Percentiles rank a stretch among this genome's conserved stretches.
These are phyloP conservation scores for Bolborhynchus lineola DNA, from an alignment of 2,113 vertebrate species.

Conservation along the genomic window DNA sequence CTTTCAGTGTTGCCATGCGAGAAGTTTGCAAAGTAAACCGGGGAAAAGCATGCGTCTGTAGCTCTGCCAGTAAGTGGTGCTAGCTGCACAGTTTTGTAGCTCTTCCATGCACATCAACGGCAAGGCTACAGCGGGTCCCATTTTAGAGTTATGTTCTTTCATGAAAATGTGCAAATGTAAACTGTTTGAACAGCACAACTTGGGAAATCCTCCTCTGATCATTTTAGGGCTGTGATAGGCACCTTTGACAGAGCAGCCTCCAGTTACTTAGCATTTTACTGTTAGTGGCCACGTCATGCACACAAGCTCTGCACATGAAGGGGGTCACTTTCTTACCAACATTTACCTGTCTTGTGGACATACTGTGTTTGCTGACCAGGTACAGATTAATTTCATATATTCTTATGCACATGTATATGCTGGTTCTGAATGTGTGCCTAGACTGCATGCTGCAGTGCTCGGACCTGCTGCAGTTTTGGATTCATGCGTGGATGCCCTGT, in stretches of 20 bases:
- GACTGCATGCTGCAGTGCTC: background rate
- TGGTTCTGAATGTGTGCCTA: background rate
- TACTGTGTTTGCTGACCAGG: background rate
- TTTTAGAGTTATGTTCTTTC: background rate
- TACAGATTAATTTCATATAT: background rate
- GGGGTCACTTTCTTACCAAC: background rate
- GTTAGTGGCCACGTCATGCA: rapidly evolving
- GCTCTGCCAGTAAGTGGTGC: slow-evolving; percentile 55
- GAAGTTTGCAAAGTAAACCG: background rate
- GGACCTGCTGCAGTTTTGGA: background rate
- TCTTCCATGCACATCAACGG: background rate
- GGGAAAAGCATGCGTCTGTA: background rate
- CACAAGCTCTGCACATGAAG: background rate
- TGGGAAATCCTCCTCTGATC: slow-evolving; percentile 17
- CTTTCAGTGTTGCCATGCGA: background rate
- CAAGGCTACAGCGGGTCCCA: background rate
- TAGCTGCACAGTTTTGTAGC: slow-evolving; percentile 18
- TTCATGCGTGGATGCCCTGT: background rate
- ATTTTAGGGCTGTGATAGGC: background rate
- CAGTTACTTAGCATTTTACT: background rate
- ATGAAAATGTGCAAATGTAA: slow-evolving; percentile 10
- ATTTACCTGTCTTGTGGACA: background rate
- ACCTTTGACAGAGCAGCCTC: background rate
- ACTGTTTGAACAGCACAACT: background rate
- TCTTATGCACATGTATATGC: background rate